Conservation (phyloP, 2,113 vertebrate genomes). For the Merops nubicus region DNA sequence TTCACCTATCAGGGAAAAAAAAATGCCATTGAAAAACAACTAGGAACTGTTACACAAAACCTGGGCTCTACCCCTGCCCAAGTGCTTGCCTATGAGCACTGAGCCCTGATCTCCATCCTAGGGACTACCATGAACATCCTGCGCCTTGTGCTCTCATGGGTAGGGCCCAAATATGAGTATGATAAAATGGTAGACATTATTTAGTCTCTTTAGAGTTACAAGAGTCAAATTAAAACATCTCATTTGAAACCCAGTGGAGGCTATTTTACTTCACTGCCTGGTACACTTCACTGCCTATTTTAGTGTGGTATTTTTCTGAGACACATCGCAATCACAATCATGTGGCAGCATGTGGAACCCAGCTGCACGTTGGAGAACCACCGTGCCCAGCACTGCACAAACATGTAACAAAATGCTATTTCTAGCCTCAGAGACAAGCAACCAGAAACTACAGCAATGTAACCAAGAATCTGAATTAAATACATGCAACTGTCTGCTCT, state of each 20-base stretch:
- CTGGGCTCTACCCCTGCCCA: not conserved
- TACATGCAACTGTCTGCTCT: not conserved
- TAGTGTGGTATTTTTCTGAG: too few relatives aligned
- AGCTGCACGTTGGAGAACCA: fast-evolving
- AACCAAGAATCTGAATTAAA: not conserved
- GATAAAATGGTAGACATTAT: not conserved
- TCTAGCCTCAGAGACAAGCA: not conserved
- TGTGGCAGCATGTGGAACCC: not conserved
- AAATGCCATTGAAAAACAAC: not conserved
- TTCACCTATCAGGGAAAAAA: not conserved
- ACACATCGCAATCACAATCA: too few relatives aligned
- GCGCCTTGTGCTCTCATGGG: not conserved
- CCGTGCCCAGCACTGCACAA: not conserved
- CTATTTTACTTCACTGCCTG: not conserved
- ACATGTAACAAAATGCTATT: not conserved
- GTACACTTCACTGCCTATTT: not conserved
- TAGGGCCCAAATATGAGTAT: not conserved
- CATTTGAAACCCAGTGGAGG: not conserved
- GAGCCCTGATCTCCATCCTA: not conserved
- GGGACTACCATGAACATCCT: fast-evolving
- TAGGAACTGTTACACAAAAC: not conserved
- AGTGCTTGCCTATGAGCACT: not conserved
- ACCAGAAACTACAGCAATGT: not conserved
- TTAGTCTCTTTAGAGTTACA: not conserved
- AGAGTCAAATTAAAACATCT: not conserved